A percentile compares a stretch with the other conserved stretches of the same genome.
These are phyloP conservation scores for Corticium candelabrum DNA, from an alignment of 37 sponge, comb jelly and placozoan species.

Conservation along the genomic window DNA sequence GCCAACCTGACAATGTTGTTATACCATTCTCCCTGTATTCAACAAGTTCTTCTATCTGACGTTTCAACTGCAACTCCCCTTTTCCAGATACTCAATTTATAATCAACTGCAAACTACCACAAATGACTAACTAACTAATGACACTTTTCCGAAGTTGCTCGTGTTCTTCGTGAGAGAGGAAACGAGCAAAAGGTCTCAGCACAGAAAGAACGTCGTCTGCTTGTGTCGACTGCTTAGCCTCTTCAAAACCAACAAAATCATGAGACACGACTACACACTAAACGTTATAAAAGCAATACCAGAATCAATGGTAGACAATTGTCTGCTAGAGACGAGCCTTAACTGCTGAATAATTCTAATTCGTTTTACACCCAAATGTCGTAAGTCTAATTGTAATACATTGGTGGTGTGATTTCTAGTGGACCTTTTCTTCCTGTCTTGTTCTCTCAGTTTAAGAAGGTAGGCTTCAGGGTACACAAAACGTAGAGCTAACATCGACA, in stretches of 20 bases:
- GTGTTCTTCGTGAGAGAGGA: neutral
- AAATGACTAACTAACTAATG: neutral
- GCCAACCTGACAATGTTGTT: neutral
- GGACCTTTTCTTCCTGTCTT: neutral
- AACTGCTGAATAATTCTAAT: neutral
- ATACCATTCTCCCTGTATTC: neutral
- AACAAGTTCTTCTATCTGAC: neutral
- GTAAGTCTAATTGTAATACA: too few species aligned
- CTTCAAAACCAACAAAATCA: too few species aligned
- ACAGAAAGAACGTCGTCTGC: too few species aligned
- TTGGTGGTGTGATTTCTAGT: too few species aligned
- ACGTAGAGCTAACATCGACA: neutral
- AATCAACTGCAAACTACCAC: neutral
- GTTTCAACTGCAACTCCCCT: neutral
- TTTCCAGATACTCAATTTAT: neutral
- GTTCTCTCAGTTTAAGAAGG: neutral
- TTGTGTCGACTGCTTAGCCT: too few species aligned
- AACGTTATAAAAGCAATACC: neutral
- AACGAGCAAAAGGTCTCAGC: constrained; percentile 3
- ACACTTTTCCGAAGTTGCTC: neutral
- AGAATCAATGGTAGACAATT: neutral
- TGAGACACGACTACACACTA: too few species aligned
- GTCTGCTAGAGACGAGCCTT: neutral
- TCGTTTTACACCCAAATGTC: too few species aligned
- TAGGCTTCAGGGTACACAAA: neutral